A percentile compares a stretch with the other conserved stretches of the same genome.
Conservation (phyloP, 2,888 invertebrate genomes). For the Heliconius aoede region DNA sequence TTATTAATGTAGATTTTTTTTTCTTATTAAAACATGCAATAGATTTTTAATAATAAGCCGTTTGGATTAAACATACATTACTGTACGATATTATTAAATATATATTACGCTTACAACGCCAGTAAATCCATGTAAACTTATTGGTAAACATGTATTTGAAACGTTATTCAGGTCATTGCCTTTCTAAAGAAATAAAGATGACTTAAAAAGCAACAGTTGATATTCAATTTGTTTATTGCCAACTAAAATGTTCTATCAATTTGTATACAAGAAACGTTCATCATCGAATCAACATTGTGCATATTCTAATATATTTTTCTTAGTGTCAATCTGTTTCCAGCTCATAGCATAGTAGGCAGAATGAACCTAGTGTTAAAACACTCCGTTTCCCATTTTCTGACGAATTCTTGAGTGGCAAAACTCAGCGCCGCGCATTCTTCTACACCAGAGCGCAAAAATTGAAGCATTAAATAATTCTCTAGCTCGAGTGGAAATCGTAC, state of each 20-base stretch:
- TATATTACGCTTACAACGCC: neutral
- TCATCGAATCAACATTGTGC: conserved; percentile 9
- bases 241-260: conserved; percentile 7
- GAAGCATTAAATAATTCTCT: too few relatives aligned
- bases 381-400: too few relatives aligned
- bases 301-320: neutral
- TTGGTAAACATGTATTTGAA: neutral
- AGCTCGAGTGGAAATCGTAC: too few relatives aligned
- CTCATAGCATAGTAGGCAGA: too few relatives aligned
- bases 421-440: too few relatives aligned
- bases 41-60: conserved; percentile 3
- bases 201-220: neutral
- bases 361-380: too few relatives aligned
- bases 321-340: too few relatives aligned
- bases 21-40: neutral
- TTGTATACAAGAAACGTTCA: neutral
- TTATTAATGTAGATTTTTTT: too few relatives aligned
- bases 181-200: conserved; percentile 22
- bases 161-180: conserved; percentile 18
- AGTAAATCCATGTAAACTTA: neutral
- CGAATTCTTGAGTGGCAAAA: too few relatives aligned
- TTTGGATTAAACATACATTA: neutral
- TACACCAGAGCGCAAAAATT: too few relatives aligned
- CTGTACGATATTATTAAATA: neutral
- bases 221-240: conserved; percentile 17